phyloP scores from a whole-genome alignment of 2,797 vertebrate species.

The Meriones psammophilus region DNA sequence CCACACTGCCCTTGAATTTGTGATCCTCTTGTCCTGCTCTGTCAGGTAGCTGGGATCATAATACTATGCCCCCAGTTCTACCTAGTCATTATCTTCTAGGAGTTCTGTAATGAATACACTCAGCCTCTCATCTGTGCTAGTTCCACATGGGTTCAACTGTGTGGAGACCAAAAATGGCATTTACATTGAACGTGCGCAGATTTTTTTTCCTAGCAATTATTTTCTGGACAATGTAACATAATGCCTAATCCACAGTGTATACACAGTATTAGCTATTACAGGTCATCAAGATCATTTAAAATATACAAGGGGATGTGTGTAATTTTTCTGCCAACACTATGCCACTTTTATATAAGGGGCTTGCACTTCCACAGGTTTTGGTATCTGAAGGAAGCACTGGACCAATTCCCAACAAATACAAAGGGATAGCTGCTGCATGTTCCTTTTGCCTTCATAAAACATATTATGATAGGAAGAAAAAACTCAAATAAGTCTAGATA shows the following conservation, averaged over 20 bases:
- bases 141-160: background rate
- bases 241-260: background rate
- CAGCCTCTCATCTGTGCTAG: background rate
- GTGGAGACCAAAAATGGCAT: background rate
- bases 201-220: background rate
- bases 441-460: slow-evolving; percentile 43
- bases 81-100: background rate
- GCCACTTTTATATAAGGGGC: background rate
- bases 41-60: background rate
- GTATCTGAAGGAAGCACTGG: background rate
- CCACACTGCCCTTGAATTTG: background rate
- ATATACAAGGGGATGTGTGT: background rate
- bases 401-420: background rate
- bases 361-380: background rate
- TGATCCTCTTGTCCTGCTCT: background rate
- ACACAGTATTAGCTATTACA: background rate
- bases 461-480: slow-evolving; percentile 17
- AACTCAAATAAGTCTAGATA: background rate
- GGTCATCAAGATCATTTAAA: background rate
- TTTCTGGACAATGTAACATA: background rate
- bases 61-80: background rate
- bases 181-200: background rate
- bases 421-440: background rate
- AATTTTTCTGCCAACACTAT: background rate
- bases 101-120: slow-evolving; percentile 30